Percentiles rank a stretch among this genome's conserved stretches.
Conservation (phyloP, 2,113 vertebrate species). For the Pao palembangensis region DNA sequence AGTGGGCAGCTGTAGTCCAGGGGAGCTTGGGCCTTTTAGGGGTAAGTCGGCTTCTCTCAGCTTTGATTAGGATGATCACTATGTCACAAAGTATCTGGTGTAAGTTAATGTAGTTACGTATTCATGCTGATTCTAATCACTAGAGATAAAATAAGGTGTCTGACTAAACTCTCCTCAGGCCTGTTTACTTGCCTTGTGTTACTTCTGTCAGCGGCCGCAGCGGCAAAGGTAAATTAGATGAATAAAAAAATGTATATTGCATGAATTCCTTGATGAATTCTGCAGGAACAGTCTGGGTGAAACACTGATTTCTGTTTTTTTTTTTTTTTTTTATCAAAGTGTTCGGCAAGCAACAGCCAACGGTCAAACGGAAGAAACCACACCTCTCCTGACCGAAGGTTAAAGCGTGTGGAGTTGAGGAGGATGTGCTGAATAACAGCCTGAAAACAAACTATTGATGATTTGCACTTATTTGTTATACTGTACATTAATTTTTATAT, state of each 20-base stretch:
- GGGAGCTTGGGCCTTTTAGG: slow-evolving; percentile 76
- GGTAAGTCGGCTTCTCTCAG: slow-evolving; percentile 72
- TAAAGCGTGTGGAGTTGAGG: background rate
- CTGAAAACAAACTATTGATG: background rate
- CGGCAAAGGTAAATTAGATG: slow-evolving; percentile 50
- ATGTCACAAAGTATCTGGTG: too few relatives aligned
- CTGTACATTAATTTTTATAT: background rate
- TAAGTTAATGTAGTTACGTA: too few relatives aligned
- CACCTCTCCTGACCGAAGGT: slow-evolving; percentile 42
- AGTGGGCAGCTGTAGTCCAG: slow-evolving; percentile 86
- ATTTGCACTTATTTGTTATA: background rate
- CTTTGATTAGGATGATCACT: background rate
- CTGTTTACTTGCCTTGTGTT: slow-evolving; percentile 54
- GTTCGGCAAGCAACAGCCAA: background rate
- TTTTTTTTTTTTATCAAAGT: slow-evolving; percentile 20
- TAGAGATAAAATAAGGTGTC: background rate
- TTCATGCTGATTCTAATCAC: too few relatives aligned
- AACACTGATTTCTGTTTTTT: slow-evolving; percentile 6
- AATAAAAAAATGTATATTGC: background rate
- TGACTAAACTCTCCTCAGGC: slow-evolving; percentile 56
- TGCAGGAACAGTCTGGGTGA: background rate
- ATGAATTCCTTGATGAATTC: too few relatives aligned
- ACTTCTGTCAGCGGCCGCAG: slow-evolving; percentile 32
- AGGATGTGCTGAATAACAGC: background rate
- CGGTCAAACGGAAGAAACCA: slow-evolving; percentile 28